A percentile compares a stretch with the other conserved stretches of the same genome.
Evolutionary conservation across 2,797 vertebrate genomes (phyloP).

Genomic region (Pseudomugil gertrudae): DNA sequence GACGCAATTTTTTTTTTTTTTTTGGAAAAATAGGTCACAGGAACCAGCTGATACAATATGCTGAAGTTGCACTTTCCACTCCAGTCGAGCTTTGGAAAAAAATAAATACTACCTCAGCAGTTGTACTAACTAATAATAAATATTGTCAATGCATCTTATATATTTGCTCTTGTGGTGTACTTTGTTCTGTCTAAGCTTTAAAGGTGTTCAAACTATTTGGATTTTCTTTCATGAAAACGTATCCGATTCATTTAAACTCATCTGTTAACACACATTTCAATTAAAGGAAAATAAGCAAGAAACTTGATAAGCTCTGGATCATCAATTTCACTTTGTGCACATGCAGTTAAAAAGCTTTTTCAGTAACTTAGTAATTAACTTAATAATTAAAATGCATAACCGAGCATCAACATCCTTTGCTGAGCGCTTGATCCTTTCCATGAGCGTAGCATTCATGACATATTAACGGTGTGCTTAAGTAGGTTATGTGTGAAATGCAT

Average conservation of each 20-base stretch:
- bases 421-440: slow-evolving; percentile 24
- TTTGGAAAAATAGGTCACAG: slow-evolving; percentile 22
- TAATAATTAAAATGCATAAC: background rate
- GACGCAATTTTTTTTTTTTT: slow-evolving; percentile 4
- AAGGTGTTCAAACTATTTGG: background rate
- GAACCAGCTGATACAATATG: slow-evolving; percentile 2
- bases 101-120: slow-evolving; percentile 11
- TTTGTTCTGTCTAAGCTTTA: background rate
- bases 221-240: background rate
- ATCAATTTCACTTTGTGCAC: slow-evolving; percentile 3
- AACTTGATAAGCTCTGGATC: background rate
- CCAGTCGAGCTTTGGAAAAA: background rate
- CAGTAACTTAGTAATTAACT: background rate
- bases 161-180: background rate
- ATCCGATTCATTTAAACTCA: too few species aligned
- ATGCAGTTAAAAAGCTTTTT: background rate
- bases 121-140: background rate
- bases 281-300: background rate
- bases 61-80: background rate
- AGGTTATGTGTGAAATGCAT: slow-evolving; percentile 26
- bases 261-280: background rate
- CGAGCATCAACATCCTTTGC: background rate
- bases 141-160: background rate
- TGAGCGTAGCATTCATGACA: slow-evolving; percentile 10
- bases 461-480: slow-evolving; percentile 21